Evolutionary conservation across 1,140 invertebrate species (phyloP).

Genomic region (Cataglyphis hispanica): DNA sequence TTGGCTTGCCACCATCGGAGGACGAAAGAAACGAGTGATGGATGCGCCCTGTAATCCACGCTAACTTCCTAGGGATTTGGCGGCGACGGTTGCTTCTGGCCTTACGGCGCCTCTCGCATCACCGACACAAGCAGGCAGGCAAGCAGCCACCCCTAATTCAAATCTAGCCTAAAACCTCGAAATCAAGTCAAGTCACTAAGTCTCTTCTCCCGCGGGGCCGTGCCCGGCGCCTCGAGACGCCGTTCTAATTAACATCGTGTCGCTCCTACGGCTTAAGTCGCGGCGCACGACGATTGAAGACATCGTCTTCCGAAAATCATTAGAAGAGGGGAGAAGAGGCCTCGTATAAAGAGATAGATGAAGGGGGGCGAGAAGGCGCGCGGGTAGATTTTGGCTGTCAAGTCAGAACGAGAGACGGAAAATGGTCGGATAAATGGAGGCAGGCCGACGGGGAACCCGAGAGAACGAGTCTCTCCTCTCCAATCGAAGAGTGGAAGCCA

Average conservation of each 20-base stretch:
- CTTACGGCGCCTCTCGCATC: constrained; percentile 39
- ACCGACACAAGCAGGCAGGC: constrained; percentile 10
- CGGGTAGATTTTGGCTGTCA: constrained; percentile 40
- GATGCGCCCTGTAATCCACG: constrained; percentile 81
- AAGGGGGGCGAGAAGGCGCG: constrained; percentile 12
- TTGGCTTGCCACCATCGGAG: constrained; percentile 1
- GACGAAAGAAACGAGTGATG: constrained; percentile 80
- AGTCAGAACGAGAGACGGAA: constrained; percentile 44
- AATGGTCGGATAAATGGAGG: constrained; percentile 50
- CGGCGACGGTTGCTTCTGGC: constrained; percentile 59
- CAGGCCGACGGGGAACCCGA: constrained; percentile 26
- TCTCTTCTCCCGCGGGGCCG: constrained; percentile 68
- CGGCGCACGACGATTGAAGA: constrained; percentile 62
- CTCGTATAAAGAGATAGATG: background rate
- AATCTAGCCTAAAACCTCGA: constrained; percentile 80
- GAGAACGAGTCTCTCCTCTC: constrained; percentile 14
- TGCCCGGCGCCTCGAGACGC: constrained; percentile 69
- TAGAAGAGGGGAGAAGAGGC: constrained; percentile 55
- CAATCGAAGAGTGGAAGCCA: constrained; percentile 23
- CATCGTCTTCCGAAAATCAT: constrained; percentile 78
- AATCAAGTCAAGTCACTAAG: constrained; percentile 82
- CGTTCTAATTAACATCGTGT: constrained; percentile 83
- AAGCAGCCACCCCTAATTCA: constrained; percentile 75
- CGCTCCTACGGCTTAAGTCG: constrained; percentile 78
- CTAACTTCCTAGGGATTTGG: constrained; percentile 83